A percentile compares a stretch with the other conserved stretches of the same genome.
Evolutionary conservation across 2,113 vertebrate species (phyloP).

Genomic region (Speoplatyrhinus poulsoni): DNA sequence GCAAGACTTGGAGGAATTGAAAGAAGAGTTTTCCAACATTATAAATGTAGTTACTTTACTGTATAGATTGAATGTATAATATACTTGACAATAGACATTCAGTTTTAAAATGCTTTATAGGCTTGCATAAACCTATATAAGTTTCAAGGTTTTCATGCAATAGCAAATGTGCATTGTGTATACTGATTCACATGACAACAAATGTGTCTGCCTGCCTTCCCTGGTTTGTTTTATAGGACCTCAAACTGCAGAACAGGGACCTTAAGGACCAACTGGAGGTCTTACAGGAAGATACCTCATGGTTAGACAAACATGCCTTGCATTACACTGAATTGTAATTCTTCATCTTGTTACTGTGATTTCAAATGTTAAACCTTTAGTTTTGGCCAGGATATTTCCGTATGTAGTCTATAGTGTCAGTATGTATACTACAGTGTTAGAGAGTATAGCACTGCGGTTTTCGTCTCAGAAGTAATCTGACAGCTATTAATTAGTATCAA

Average conservation of each 20-base stretch:
- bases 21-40: constrained; percentile 46
- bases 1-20: constrained; percentile 25
- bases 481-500: no score
- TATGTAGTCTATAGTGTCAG: no score
- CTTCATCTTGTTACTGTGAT: neutral
- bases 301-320: constrained; percentile 36
- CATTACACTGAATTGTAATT: neutral
- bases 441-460: no score
- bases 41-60: constrained; percentile 45
- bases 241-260: constrained; percentile 49
- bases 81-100: neutral
- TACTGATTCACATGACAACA: no score
- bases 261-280: constrained; percentile 50
- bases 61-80: neutral
- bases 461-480: no score
- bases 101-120: neutral
- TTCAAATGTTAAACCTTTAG: no score
- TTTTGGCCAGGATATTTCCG: no score
- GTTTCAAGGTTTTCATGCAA: neutral
- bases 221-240: constrained; percentile 49
- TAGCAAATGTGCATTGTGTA: neutral
- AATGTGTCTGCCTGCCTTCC: neutral
- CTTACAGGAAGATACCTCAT: constrained; percentile 31
- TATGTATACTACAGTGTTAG: no score
- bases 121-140: neutral